Evolutionary conservation across 2,797 vertebrate species (phyloP), one percentile per base, ranked within the genome.

Genomic region (Diplodus puntazzo): DNA sequence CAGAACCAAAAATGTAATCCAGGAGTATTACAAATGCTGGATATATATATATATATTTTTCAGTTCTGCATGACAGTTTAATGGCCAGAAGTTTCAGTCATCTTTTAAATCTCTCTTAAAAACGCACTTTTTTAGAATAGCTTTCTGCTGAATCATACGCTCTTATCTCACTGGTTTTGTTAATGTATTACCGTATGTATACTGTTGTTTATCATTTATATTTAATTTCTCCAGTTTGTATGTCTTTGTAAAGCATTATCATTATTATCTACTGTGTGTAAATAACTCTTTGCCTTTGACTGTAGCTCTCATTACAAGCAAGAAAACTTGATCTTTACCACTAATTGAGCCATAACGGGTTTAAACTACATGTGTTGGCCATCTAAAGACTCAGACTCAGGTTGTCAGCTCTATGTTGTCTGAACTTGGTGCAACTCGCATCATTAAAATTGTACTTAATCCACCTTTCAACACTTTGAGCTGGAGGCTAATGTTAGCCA

Each of bases 401-500:
- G 21, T 75, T 21, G 48, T 39, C 49, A 17, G 23, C 21, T 50
- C 43, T 50, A 46, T 59, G 4, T n/a, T 54, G 34, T 52, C 42
- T 34, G 55, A 18, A 58, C 45, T 66, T 60, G 42, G 48, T 42
- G 67, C 55, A 46, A 11, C 42, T 48, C 48, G 18, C 39, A 48
- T 60, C 53, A 50, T 17, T 54, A 12, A 45, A 54, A 66, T 25
- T 67, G 13, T 21, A 48, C 18, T 50, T 64, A 4, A 65, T 48
- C 42, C n/a, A 6, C 11, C 39, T 16, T n/a, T 53, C 23, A 69
- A 18, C 3, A 11, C 23, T 55, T 68, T 66, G 27, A 69, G 45
- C 46, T 79, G n/a, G 63, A 71, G 20, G 25, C 50, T 80, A 54
- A 71, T 61, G 10, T 60, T 55, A 79, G 20, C 42, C 39, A 76